Percentiles rank a stretch among this genome's conserved stretches.
Evolutionary conservation across 2,888 invertebrate species (phyloP).

Genomic region (Cataglyphis albicans): DNA sequence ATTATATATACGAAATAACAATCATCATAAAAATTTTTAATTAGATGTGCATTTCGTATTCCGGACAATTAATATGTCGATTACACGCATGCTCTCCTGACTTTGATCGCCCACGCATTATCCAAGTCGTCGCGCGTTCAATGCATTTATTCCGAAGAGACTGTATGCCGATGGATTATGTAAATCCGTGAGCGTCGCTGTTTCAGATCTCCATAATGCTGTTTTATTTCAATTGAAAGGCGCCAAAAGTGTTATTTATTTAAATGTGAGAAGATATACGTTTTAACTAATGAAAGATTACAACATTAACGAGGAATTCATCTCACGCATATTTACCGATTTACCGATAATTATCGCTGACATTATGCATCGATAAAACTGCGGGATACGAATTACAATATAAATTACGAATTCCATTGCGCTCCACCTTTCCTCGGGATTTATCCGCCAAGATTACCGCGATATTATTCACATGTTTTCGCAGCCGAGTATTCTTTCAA

Average conservation of each 20-base stretch:
- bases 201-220: constrained; percentile 20
- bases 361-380: not conserved
- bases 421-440: not conserved
- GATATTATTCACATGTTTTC: constrained; percentile 40
- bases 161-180: constrained; percentile 70
- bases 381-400: constrained; percentile 20
- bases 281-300: constrained; percentile 16
- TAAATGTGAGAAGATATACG: not conserved
- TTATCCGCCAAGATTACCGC: constrained; percentile 11
- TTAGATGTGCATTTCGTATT: constrained; percentile 71
- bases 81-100: constrained; percentile 28
- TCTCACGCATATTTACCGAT: not conserved
- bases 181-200: constrained; percentile 75
- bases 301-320: not conserved
- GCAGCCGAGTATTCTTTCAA: not conserved
- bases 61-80: constrained; percentile 33
- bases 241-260: constrained; percentile 11
- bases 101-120: constrained; percentile 40
- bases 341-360: constrained; percentile 29
- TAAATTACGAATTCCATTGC: constrained; percentile 29
- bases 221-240: constrained; percentile 32
- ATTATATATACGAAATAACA: constrained; percentile 59
- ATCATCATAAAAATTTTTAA: constrained; percentile 78
- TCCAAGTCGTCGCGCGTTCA: constrained; percentile 61
- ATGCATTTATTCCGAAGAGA: constrained; percentile 56